Percentiles rank a stretch among this genome's conserved stretches.
These are phyloP conservation scores for Pachyuromys duprasi DNA, from an alignment of 2,797 vertebrate species.

Conservation along the genomic window DNA sequence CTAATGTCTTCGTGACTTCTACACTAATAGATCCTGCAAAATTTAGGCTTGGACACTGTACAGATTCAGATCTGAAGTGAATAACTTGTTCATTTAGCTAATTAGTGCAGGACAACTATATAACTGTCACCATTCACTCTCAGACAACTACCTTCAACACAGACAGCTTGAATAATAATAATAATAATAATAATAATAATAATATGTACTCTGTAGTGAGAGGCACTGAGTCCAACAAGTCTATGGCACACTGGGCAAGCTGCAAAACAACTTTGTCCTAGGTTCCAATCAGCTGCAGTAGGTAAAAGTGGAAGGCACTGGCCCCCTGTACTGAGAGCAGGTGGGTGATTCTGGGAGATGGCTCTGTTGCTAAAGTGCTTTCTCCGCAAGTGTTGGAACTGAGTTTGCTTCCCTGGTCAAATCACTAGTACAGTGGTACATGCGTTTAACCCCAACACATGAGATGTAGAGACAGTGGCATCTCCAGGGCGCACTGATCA, in stretches of 20 bases:
- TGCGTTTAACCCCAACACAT: background rate
- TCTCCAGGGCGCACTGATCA: background rate
- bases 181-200: slow-evolving; percentile 36
- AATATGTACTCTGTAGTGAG: slow-evolving; percentile 77
- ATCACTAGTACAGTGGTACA: background rate
- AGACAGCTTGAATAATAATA: slow-evolving; percentile 85
- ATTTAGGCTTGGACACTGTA: slow-evolving; percentile 76
- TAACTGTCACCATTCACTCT: slow-evolving; percentile 84
- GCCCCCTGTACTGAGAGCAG: background rate
- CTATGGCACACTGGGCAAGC: background rate
- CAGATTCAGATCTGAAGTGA: slow-evolving; percentile 84
- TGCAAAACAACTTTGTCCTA: slow-evolving; percentile 72
- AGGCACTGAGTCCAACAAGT: slow-evolving; percentile 58
- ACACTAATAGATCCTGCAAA: slow-evolving; percentile 69
- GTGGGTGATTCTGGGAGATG: background rate
- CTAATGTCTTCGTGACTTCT: slow-evolving; percentile 75
- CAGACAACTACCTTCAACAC: slow-evolving; percentile 86
- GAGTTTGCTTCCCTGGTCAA: background rate
- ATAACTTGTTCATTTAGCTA: slow-evolving; percentile 86
- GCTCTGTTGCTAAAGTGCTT: background rate
- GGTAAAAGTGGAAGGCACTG: background rate
- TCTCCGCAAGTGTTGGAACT: background rate
- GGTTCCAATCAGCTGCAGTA: background rate
- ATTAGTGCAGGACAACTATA: slow-evolving; percentile 84
- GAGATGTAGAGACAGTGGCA: background rate